A percentile compares a stretch with the other conserved stretches of the same genome.
These are phyloP conservation scores for Hippocampus comes DNA, from an alignment of 2,113 vertebrate species.

Conservation along the genomic window DNA sequence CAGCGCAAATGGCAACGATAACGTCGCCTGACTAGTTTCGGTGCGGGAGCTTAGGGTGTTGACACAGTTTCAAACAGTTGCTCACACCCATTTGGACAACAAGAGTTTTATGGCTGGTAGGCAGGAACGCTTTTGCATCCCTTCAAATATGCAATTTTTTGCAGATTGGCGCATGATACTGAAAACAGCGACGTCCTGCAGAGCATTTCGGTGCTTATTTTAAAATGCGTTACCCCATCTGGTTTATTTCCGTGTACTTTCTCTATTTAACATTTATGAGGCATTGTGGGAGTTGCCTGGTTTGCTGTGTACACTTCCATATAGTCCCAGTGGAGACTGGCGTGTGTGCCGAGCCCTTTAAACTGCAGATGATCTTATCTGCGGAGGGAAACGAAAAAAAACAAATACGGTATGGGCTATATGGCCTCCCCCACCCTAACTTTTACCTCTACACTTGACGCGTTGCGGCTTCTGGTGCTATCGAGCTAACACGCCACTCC, in stretches of 20 bases:
- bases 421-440: slow-evolving; percentile 10
- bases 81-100: slow-evolving; percentile 40
- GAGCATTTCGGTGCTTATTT: neutral
- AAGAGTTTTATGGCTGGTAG: slow-evolving; percentile 20
- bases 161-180: neutral
- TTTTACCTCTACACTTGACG: slow-evolving; percentile 11
- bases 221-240: neutral
- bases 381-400: slow-evolving; percentile 43
- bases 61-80: slow-evolving; percentile 48
- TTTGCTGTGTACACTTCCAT: slow-evolving; percentile 23
- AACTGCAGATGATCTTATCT: slow-evolving; percentile 58
- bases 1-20: neutral
- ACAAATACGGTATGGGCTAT: slow-evolving; percentile 37
- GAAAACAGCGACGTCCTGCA: neutral
- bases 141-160: slow-evolving; percentile 2
- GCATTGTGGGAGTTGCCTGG: slow-evolving; percentile 40
- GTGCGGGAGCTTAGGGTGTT: slow-evolving; percentile 27
- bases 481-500: slow-evolving; percentile 20
- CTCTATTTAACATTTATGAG: slow-evolving; percentile 20
- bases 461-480: slow-evolving; percentile 29
- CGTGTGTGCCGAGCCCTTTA: slow-evolving; percentile 36
- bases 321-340: slow-evolving; percentile 34
- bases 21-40: slow-evolving; percentile 19
- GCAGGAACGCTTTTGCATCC: slow-evolving; percentile 20
- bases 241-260: neutral